These are phyloP conservation scores for Rallus limicola DNA, from an alignment of 2,113 vertebrate species.

Conservation along the genomic window DNA sequence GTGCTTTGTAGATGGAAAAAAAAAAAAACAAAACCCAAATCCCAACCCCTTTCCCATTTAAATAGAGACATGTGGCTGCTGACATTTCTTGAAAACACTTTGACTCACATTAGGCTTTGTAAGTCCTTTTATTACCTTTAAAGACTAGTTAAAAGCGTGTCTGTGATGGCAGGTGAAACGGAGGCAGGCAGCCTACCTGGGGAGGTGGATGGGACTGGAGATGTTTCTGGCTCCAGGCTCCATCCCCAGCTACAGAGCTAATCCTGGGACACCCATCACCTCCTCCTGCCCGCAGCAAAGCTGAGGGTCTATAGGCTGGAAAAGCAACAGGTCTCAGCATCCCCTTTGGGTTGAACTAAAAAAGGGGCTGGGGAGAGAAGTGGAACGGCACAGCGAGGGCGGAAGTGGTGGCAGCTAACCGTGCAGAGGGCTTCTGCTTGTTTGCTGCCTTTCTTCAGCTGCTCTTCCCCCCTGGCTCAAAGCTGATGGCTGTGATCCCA, in stretches of 20 bases:
- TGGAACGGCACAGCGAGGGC: rapidly evolving
- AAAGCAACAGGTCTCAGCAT: background rate
- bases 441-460: background rate
- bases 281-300: background rate
- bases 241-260: background rate
- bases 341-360: background rate
- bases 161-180: background rate
- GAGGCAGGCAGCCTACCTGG: background rate
- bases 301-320: background rate
- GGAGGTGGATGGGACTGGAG: background rate
- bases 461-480: rapidly evolving
- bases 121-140: constrained; percentile 56
- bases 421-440: background rate
- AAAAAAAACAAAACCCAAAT: background rate
- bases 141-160: constrained; percentile 36
- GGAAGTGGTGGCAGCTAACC: background rate
- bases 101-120: constrained; percentile 49
- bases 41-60: background rate
- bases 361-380: background rate
- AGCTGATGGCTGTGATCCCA: background rate
- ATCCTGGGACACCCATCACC: background rate
- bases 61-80: constrained; percentile 48
- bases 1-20: background rate
- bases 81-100: constrained; percentile 61
- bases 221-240: background rate